Conservation (phyloP, 1,140 invertebrate genomes). For the Drosophila carrolli region DNA sequence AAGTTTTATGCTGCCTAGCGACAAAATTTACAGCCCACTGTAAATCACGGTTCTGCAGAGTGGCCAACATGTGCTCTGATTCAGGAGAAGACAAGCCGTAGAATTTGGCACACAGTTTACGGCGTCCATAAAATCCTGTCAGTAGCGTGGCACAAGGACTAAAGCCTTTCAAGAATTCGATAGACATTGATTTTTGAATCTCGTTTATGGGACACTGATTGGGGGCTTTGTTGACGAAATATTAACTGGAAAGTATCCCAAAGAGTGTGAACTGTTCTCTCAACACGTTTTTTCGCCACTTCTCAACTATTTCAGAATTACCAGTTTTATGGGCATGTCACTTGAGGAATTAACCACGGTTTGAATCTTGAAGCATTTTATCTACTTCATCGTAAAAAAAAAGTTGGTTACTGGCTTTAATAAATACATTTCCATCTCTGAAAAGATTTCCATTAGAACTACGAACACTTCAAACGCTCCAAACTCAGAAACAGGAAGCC, state of each 20-base stretch:
- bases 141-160: constrained; percentile 1
- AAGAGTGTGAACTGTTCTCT: constrained; percentile 12
- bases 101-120: constrained; percentile 23
- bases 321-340: neutral
- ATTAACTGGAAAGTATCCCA: constrained; percentile 45
- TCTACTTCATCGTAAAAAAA: too few species aligned
- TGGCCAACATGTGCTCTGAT: constrained; percentile 34
- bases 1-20: constrained; percentile 47
- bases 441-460: neutral
- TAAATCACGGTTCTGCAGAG: constrained; percentile 36
- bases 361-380: neutral
- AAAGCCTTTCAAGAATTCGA: neutral
- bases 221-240: constrained; percentile 44
- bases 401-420: too few species aligned
- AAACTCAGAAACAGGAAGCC: constrained; percentile 14
- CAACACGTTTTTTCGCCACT: constrained; percentile 18
- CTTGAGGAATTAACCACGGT: neutral
- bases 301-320: neutral
- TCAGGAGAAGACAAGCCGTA: constrained; percentile 1
- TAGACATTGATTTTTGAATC: constrained; percentile 15
- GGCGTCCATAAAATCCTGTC: constrained; percentile 31
- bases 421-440: too few species aligned
- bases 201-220: constrained; percentile 38
- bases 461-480: neutral
- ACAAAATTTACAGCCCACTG: constrained; percentile 49